Evolutionary conservation across 2,888 invertebrate species (phyloP), one percentile per base, ranked within the genome.

Genomic region (Elgonia sp.): DNA sequence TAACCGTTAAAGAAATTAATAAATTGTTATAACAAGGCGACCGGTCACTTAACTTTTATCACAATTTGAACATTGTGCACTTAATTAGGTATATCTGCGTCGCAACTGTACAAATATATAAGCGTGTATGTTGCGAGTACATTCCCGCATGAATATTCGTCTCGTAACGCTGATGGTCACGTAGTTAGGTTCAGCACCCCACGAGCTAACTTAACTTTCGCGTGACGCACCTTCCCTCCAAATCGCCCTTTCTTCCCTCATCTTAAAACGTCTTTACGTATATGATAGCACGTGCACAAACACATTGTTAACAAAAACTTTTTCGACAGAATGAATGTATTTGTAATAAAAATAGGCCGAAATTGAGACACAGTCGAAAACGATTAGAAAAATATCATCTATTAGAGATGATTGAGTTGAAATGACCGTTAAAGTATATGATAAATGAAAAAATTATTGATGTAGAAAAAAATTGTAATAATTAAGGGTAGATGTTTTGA

Each of bases 201-300:
- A 57, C 1, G 42, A 42, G 18, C 62, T 77, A 81, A 76, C 75
- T 63, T 73, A 70, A 81, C 75, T 81, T 75, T 86, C 37, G 79
- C 86, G 83, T 86, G 83, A 86, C 86, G 67, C 81, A 79, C 60
- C 62, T 73, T 60, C 62, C 73, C 57, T 77, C 16, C 21, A 57
- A 20, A 37, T 6, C 39, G 20, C 69, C 84, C 53, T 82, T 81
- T 72, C 75, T 77, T 84, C 62, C 76, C 60, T 82, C 70, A 76
- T 84, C 67, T 42, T 42, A 8, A 69, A 70, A 57, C 91, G 92
- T 57, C 72, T 57, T 72, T 57, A 21, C 55, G 72, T 72, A 40
- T 20, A 92, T 92, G 92, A 72, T n/a, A 72, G 92, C 91, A 91
- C 92, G 87, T 91, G 90, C 89, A 65, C 79, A 50, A 3, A 65